phyloP scores from a whole-genome alignment of 2,888 invertebrate genomes.

The Monoplex corrugatus region DNA sequence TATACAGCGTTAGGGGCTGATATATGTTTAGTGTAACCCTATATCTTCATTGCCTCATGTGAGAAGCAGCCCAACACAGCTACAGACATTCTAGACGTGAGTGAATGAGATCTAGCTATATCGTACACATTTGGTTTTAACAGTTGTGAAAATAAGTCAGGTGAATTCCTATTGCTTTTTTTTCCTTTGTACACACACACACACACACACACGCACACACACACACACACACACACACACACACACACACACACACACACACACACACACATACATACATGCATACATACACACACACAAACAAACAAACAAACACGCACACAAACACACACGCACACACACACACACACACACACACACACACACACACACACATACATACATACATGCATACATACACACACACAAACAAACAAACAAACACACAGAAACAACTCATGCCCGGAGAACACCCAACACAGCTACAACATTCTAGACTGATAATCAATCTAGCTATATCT shows the following conservation, averaged over 20 bases:
- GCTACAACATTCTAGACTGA: too few relatives aligned
- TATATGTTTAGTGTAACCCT: too few relatives aligned
- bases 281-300: background rate
- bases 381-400: background rate
- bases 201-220: constrained; percentile 17
- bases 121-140: too few relatives aligned
- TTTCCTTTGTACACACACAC: constrained; percentile 11
- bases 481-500: too few relatives aligned
- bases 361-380: constrained; percentile 15
- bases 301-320: background rate
- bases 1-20: too few relatives aligned
- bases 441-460: too few relatives aligned
- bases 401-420: background rate
- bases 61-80: too few relatives aligned
- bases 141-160: too few relatives aligned
- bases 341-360: background rate
- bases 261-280: constrained; percentile 17
- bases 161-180: too few relatives aligned
- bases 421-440: too few relatives aligned
- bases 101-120: background rate
- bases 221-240: constrained; percentile 29
- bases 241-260: constrained; percentile 12
- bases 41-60: too few relatives aligned
- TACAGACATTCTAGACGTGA: background rate
- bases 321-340: background rate